Evolutionary conservation across 2,113 vertebrate genomes (phyloP), one percentile per base, ranked within the genome.

Genomic region (Pantherophis guttatus): DNA sequence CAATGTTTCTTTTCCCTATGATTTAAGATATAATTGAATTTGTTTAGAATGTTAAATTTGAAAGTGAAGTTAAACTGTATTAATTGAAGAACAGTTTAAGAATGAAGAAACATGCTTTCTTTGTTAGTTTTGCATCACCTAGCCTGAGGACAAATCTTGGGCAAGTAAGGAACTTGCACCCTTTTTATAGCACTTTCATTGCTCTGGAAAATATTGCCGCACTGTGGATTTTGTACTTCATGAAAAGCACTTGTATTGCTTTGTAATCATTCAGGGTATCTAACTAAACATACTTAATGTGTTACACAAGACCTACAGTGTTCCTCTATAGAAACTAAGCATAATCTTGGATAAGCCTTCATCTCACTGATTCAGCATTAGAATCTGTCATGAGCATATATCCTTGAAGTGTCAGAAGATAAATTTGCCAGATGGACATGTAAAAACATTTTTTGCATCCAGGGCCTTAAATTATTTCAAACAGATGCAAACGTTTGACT

Each of bases 321-420:
- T 58, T 93, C 29, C 90, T 54, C 65, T 85, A 54, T 53, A 57
- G 88, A 93, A 86, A 85, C 65, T 17, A 89, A 29, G 29, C 57
- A 33, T 96, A 97, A 95, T 96, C 90, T 95, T 65, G 53, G 87
- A 91, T 96, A 96, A 96, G 96, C 95, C 94, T 96, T 89, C 89
- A 54, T 91, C 89, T 33, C 62, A 96, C 95, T 95, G 94, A 96
- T 92, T 91, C 90, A 94, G 86, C 93, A 93, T 55, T 88, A n/a
- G 0, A 53, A 54, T 0, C 0, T 8, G 94, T 54, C 94, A 93
- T 52, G 91, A 26, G 92, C 95, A 95, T 93, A 91, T 89, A 81
- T 89, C 26, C 91, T 24, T 86, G 92, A 97, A 94, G 95, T 94
- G 95, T 94, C 95, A 95, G 88, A 21, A 91, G 90, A 54, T 44